Base-by-base conservation (phyloP, 2,113 vertebrate species). In the Peromyscus maniculatus region DNA sequence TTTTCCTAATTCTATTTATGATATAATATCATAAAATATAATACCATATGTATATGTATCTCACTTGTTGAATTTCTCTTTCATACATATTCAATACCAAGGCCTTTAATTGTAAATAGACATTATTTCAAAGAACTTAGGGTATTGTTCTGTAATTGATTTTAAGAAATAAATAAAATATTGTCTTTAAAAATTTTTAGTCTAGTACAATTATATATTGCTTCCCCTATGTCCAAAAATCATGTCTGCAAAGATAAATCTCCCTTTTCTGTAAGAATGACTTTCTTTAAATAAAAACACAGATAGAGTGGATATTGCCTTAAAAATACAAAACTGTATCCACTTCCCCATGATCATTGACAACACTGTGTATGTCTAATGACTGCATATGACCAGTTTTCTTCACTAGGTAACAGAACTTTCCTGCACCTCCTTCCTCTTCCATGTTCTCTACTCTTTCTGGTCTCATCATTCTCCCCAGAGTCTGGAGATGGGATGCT, bases 1-100 rank as follows among this genome's bases (percentile, higher is more conserved):
- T 78, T 89, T 97, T n/a, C 97, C 80, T 15, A 57, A 84, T 83
- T 97, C 93, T 96, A 36, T 98, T 97, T 87, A 71, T 97, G 72
- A 89, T 87, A 95, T 94, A 97, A 95, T 86, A 33, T 2, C 92
- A 87, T 4, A 28, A 62, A 43, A 94, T 80, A 13, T 4, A 79
- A 46, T 10, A 79, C 7, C 16, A 28, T 71, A 13, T 24, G 39
- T 10, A 17, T 8, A 5, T 71, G 49, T 46, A 71, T 96, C 97
- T 49, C 55, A 86, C 4, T 67, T 90, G n/a, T 71, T 22, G 5
- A 93, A 96, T 97, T 95, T 96, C 80, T 95, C 64, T 84, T 84
- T 52, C 75, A 52, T 11, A 97, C 62, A 95, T 26, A 82, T 59
- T 94, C 91, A 91, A 74, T 87, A 77, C 11, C 78, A 75, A 97